A percentile compares a stretch with the other conserved stretches of the same genome.
These are phyloP conservation scores for Sebastes reedi DNA, from an alignment of 2,797 vertebrate species.

Conservation along the genomic window DNA sequence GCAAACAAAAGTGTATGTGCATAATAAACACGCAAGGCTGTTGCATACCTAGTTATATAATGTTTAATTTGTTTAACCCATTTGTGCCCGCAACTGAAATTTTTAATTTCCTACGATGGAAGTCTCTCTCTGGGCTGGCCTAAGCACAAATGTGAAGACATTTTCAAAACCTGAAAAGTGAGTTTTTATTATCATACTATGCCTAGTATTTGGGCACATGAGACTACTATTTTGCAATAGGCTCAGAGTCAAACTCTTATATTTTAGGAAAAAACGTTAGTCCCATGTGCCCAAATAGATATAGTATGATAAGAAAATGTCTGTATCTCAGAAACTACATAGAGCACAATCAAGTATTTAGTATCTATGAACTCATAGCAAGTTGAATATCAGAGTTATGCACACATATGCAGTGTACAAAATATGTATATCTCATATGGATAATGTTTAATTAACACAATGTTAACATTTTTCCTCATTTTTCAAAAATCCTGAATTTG, in stretches of 20 bases:
- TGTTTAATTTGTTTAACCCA: background rate
- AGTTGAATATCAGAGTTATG: background rate
- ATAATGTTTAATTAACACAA: background rate
- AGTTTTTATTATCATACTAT: background rate
- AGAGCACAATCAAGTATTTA: background rate
- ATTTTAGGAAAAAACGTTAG: background rate
- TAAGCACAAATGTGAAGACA: too few relatives aligned
- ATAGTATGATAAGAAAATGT: background rate
- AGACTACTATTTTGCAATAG: background rate
- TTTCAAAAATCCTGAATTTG: background rate
- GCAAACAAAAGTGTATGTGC: background rate
- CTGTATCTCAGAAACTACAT: background rate
- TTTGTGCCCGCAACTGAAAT: too few relatives aligned
- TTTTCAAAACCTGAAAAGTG: background rate
- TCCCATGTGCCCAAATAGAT: background rate
- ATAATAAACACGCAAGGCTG: background rate
- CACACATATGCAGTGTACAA: background rate
- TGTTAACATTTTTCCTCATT: background rate
- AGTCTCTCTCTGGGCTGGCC: background rate
- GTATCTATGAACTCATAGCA: background rate
- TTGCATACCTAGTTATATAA: background rate
- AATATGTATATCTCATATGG: background rate
- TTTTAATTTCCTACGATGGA: background rate
- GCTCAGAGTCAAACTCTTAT: too few relatives aligned
- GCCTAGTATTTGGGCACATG: background rate